phyloP scores from a whole-genome alignment of 2,888 invertebrate species.

The Aromia moschata region DNA sequence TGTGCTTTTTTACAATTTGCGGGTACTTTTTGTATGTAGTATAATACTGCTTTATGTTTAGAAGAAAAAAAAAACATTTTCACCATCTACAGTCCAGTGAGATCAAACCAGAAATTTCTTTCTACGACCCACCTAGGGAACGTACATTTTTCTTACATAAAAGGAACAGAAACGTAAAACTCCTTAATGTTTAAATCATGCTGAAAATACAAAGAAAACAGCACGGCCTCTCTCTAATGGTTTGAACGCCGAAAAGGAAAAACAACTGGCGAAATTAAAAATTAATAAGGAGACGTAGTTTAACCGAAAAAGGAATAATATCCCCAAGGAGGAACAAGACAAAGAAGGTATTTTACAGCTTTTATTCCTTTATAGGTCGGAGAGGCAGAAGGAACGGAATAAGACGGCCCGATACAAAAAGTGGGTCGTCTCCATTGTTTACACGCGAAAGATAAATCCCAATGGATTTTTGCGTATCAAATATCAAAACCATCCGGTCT shows the following conservation, averaged over 20 bases:
- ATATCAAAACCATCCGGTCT: constrained; percentile 20
- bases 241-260: not conserved
- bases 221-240: not conserved
- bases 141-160: not conserved
- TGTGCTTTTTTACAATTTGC: too few relatives aligned
- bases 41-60: too few relatives aligned
- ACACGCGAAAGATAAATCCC: constrained; percentile 17
- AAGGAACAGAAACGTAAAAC: not conserved
- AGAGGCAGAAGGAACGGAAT: constrained; percentile 6
- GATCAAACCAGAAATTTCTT: too few relatives aligned
- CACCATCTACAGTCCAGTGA: too few relatives aligned
- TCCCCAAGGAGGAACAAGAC: constrained; percentile 3
- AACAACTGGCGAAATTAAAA: not conserved
- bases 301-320: constrained; percentile 3
- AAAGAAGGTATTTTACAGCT: constrained; percentile 3
- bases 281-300: constrained; percentile 4
- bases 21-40: too few relatives aligned
- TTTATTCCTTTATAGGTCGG: constrained; percentile 3
- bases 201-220: not conserved
- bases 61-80: too few relatives aligned
- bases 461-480: constrained; percentile 23
- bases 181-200: not conserved
- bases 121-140: too few relatives aligned
- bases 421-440: constrained; percentile 4
- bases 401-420: constrained; percentile 10